Evolutionary conservation across 2,888 invertebrate genomes (phyloP), one percentile per base, ranked within the genome.

Genomic region (Ptychoptera albimana): DNA sequence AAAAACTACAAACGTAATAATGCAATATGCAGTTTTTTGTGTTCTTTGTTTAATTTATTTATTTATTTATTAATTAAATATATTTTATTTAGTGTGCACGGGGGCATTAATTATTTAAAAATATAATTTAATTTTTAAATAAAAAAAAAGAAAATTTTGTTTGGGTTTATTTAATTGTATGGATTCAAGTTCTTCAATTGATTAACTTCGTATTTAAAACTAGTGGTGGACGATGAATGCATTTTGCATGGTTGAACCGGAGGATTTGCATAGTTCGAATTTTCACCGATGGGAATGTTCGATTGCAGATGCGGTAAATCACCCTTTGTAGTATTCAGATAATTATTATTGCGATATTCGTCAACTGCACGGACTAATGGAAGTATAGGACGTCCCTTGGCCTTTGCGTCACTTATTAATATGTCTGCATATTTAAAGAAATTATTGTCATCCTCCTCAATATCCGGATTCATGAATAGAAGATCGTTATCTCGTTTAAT

Each of bases 321-420:
- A 7, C 54, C 50, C 3, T 55, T 52, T 12, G 55, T 52, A 2
- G 54, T 52, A 34, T 55, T 59, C 13, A 64, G 56, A 5, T 56
- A 51, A 47, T 61, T 57, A 2, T 52, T 49, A 9, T 55, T 56
- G 23, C 55, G 57, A 40, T 64, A 64, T 1, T 49, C 42, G 10
- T 58, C 48, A 3, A 58, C 55, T 0, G 55, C 60, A 32, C 53
- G 58, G 12, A 55, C 52, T 10, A 64, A 49, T 0, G 64, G 64
- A 31, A 54, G 54, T 6, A 63, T 41, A 1, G 65, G 62, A 4
- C 60, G 55, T 0, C 58, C 57, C 14, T 55, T 54, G n/a, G 52
- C 52, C 4, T 57, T 50, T 0, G 59, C 60, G 39, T 59, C 53
- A 40, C 57, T 48, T 45, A 63, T 57, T 42, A 54, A 51, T 37